These are phyloP conservation scores for Saccopteryx leptura DNA, from an alignment of 2,113 vertebrate species.

Conservation along the genomic window DNA sequence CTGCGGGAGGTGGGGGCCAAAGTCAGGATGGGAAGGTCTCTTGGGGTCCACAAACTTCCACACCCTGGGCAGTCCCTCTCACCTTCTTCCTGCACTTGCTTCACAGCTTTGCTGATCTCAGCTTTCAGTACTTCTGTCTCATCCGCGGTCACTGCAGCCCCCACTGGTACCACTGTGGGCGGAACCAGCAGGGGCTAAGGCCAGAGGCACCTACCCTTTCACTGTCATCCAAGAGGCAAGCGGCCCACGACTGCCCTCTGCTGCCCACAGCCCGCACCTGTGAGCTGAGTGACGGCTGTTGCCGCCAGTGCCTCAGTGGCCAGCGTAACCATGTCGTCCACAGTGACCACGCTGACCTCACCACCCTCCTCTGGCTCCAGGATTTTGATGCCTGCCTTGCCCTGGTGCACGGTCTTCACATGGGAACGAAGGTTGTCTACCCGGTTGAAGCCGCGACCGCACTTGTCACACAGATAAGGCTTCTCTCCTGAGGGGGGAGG, in stretches of 20 bases:
- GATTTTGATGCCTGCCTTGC: slow-evolving; percentile 97
- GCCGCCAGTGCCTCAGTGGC: slow-evolving; percentile 95
- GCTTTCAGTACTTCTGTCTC: slow-evolving; percentile 98
- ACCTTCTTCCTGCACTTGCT: slow-evolving; percentile 98
- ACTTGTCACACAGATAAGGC: slow-evolving; percentile 98
- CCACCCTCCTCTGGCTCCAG: slow-evolving; percentile 90
- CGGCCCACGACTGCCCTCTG: not conserved
- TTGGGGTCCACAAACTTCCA: not conserved
- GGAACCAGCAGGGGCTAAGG: slow-evolving; percentile 54
- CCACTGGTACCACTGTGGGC: slow-evolving; percentile 93
- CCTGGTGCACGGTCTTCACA: slow-evolving; percentile 98
- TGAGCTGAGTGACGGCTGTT: slow-evolving; percentile 95
- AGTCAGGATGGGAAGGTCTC: slow-evolving; percentile 14
- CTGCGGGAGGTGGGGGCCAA: slow-evolving; percentile 84
- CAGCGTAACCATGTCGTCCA: slow-evolving; percentile 96
- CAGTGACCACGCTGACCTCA: slow-evolving; percentile 96
- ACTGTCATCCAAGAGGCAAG: not conserved
- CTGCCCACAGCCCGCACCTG: slow-evolving; percentile 88
- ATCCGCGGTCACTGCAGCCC: slow-evolving; percentile 92
- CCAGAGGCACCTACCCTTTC: not conserved
- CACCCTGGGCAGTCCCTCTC: slow-evolving; percentile 62
- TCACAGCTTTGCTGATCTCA: slow-evolving; percentile 98
- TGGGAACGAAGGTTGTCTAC: slow-evolving; percentile 99
- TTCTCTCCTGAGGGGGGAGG: slow-evolving; percentile 93
- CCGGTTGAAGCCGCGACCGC: slow-evolving; percentile 97